Evolutionary conservation across 2,113 vertebrate species (phyloP).

Genomic region (Chauna torquata): DNA sequence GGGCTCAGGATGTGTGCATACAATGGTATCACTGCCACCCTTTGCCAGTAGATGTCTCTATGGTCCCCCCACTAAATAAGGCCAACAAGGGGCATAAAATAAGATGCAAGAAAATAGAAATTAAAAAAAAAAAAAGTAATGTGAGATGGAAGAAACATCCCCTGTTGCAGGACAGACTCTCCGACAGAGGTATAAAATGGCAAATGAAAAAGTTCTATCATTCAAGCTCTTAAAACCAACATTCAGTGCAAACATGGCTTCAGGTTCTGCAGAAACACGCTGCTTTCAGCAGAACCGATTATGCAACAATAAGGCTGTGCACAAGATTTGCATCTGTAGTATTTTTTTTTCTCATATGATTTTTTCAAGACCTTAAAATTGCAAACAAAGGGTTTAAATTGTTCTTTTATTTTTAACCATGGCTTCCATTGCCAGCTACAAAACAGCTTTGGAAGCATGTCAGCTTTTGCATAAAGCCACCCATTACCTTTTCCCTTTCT

Average conservation of each 20-base stretch:
- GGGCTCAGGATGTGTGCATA: neutral
- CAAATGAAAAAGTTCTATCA: neutral
- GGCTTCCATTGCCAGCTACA: neutral
- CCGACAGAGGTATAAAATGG: neutral
- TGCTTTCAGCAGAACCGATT: neutral
- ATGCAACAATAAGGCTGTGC: neutral
- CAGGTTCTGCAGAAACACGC: neutral
- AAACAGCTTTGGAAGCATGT: neutral
- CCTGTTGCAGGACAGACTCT: neutral
- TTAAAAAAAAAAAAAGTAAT: neutral
- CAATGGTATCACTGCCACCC: neutral
- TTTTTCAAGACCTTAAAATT: neutral
- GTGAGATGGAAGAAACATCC: neutral
- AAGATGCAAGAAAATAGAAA: neutral
- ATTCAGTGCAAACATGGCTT: neutral
- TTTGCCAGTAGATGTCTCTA: constrained; percentile 71
- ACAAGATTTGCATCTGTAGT: neutral
- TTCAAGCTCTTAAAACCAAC: neutral
- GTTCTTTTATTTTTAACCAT: neutral
- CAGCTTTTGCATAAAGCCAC: neutral
- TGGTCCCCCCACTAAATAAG: constrained; percentile 35
- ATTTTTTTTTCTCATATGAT: neutral
- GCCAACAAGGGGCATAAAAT: neutral
- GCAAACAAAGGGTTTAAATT: neutral
- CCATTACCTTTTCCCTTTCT: neutral